These are phyloP conservation scores for Zapus hudsonius DNA, from an alignment of 2,113 vertebrate genomes.

Conservation along the genomic window DNA sequence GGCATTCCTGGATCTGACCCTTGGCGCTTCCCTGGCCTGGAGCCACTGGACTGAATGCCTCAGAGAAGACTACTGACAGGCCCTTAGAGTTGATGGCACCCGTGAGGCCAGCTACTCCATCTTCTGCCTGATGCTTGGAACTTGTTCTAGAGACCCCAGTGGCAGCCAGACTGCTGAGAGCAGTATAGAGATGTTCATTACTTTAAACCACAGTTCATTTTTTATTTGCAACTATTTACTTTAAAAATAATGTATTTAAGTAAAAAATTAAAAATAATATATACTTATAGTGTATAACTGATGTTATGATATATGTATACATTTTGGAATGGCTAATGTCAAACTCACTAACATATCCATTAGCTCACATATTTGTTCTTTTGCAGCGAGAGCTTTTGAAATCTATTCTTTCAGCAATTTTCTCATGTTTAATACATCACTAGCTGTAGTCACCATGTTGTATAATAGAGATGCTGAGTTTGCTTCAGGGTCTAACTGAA, in stretches of 20 bases:
- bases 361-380: neutral
- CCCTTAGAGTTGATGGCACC: neutral
- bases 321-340: neutral
- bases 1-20: neutral
- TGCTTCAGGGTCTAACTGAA: neutral
- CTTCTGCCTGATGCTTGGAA: neutral
- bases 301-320: neutral
- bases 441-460: neutral
- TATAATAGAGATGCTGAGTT: neutral
- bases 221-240: neutral
- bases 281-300: neutral
- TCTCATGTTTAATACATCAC: neutral
- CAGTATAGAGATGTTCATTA: neutral
- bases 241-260: neutral
- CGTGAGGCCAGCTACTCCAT: neutral
- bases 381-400: neutral
- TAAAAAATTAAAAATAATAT: neutral
- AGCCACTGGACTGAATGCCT: neutral
- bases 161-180: neutral
- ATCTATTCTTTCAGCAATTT: neutral
- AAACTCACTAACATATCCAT: neutral
- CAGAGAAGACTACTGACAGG: neutral
- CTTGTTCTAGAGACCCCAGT: neutral
- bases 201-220: neutral
- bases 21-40: neutral